These are phyloP conservation scores for Maconellicoccus hirsutus DNA, from an alignment of 1,140 invertebrate species.

Conservation along the genomic window DNA sequence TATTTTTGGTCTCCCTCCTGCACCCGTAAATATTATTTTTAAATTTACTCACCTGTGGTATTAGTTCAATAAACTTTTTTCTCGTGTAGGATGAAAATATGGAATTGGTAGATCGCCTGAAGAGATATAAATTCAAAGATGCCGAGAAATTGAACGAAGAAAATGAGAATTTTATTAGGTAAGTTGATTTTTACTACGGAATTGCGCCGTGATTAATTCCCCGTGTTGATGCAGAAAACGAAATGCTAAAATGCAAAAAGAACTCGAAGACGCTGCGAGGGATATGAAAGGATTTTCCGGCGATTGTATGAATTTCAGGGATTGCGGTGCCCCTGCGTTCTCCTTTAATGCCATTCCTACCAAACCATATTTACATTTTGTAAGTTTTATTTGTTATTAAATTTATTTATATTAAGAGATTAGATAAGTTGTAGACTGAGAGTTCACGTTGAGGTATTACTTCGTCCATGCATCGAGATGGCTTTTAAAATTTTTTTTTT, in stretches of 20 bases:
- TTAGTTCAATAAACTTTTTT: background rate
- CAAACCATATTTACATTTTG: conserved; percentile 58
- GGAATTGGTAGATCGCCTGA: conserved; percentile 71
- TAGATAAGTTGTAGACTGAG: background rate
- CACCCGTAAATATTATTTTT: no score
- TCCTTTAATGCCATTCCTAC: conserved; percentile 52
- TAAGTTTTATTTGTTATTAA: conserved; percentile 40
- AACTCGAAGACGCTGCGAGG: conserved; percentile 80
- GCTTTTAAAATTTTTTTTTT: no score
- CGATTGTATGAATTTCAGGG: conserved; percentile 34
- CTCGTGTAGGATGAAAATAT: conserved; percentile 68
- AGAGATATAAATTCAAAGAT: conserved; percentile 83
- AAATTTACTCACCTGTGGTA: background rate
- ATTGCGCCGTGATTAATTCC: conserved; percentile 10
- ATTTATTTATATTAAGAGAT: background rate
- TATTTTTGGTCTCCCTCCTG: no score
- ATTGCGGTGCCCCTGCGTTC: conserved; percentile 38
- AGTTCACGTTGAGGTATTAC: no score
- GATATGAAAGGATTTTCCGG: conserved; percentile 46
- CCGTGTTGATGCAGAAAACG: conserved; percentile 55
- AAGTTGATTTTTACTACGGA: conserved; percentile 34
- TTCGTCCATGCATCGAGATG: no score
- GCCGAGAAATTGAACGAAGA: conserved; percentile 89
- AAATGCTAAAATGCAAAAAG: conserved; percentile 74
- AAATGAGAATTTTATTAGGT: conserved; percentile 83